A percentile compares a stretch with the other conserved stretches of the same genome.
phyloP scores from a whole-genome alignment of 2,797 vertebrate genomes.

The Falco peregrinus region DNA sequence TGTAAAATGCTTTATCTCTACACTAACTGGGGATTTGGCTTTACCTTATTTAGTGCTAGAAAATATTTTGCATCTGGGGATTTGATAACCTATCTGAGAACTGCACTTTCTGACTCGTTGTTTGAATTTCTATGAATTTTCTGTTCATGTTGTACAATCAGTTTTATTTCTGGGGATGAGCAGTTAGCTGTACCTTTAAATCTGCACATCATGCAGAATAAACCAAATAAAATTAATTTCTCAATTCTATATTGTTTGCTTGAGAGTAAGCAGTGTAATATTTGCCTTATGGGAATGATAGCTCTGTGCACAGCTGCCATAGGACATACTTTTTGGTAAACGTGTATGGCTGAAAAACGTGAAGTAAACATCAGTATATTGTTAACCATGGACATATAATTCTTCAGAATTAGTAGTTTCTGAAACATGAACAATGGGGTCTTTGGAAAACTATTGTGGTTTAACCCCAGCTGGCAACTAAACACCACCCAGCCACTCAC shows the following conservation, averaged over 20 bases:
- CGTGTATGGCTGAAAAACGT: neutral
- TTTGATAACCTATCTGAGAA: neutral
- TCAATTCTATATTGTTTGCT: neutral
- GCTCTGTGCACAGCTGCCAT: neutral
- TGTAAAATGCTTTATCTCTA: neutral
- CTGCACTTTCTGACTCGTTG: neutral
- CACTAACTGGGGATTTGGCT: neutral
- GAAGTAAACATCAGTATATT: neutral
- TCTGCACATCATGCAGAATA: neutral
- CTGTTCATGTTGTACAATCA: neutral
- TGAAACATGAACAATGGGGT: neutral
- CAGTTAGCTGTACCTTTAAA: neutral
- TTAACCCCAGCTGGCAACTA: neutral
- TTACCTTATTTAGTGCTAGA: neutral
- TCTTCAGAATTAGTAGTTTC: neutral
- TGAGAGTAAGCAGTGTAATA: neutral
- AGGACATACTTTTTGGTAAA: neutral
- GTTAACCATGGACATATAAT: neutral
- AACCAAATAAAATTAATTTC: neutral
- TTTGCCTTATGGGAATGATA: neutral
- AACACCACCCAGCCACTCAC: neutral
- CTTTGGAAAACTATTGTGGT: neutral
- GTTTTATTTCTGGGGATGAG: neutral
- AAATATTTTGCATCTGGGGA: neutral
- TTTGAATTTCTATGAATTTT: neutral